phyloP scores from a whole-genome alignment of 2,888 invertebrate genomes.

The Diploptera punctata region DNA sequence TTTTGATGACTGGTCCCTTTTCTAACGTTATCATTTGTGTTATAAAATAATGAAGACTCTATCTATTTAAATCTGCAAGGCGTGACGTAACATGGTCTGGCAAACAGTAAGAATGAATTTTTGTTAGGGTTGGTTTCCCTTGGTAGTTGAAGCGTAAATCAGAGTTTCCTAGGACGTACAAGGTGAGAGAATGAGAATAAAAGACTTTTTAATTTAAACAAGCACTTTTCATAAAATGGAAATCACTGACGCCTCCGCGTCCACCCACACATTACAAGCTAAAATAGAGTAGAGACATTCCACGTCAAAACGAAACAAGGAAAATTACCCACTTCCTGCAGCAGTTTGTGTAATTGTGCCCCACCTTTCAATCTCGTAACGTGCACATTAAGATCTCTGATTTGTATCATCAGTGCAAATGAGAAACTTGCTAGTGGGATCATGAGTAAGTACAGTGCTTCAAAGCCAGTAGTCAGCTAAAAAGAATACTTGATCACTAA shows the following conservation, averaged over 20 bases:
- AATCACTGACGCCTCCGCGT: background rate
- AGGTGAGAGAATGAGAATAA: background rate
- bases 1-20: no score
- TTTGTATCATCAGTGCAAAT: background rate
- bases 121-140: background rate
- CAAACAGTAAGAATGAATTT: background rate
- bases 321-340: background rate
- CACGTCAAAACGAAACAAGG: background rate
- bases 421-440: background rate
- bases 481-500: no score
- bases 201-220: background rate
- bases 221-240: conserved; percentile 3
- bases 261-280: background rate
- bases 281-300: background rate
- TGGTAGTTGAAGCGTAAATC: conserved; percentile 7
- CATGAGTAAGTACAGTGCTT: background rate
- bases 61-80: no score
- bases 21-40: no score
- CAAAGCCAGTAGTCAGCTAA: no score
- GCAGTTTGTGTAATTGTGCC: background rate
- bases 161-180: background rate
- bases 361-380: background rate
- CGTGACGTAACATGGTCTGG: background rate
- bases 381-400: background rate
- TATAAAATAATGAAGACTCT: no score